Percentiles rank a stretch among this genome's conserved stretches.
Evolutionary conservation across 2,888 invertebrate species (phyloP).

Genomic region (Polydrusus tereticollis): DNA sequence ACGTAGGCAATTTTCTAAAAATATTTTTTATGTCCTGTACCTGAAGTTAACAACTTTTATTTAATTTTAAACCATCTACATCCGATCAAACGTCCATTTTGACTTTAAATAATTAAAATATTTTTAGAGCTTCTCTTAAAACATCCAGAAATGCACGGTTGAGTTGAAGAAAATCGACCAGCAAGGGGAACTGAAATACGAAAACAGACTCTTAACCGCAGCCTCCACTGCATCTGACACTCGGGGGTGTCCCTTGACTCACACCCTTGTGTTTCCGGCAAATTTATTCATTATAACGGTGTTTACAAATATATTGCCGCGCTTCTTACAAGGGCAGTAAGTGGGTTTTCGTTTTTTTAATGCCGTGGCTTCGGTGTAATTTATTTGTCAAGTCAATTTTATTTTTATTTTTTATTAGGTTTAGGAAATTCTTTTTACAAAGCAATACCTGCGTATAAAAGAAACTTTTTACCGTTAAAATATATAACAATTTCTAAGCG

Average conservation of each 20-base stretch:
- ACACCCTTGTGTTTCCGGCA: conserved; percentile 27
- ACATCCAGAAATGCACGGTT: neutral
- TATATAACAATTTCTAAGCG: neutral
- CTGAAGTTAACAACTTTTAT: too few species aligned
- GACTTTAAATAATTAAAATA: too few species aligned
- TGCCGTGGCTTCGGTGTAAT: neutral
- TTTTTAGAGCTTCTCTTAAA: too few species aligned
- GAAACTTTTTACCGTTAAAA: too few species aligned
- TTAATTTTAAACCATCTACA: too few species aligned
- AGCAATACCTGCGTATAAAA: too few species aligned
- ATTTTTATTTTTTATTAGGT: too few species aligned
- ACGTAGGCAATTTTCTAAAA: too few species aligned
- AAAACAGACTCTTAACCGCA: conserved; percentile 14
- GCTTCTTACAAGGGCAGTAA: conserved; percentile 13
- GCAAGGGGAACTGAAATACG: conserved; percentile 2
- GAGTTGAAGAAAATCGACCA: neutral
- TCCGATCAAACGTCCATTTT: too few species aligned
- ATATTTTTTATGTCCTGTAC: too few species aligned
- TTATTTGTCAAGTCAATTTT: too few species aligned
- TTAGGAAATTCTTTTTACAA: too few species aligned
- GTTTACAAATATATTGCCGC: conserved; percentile 40
- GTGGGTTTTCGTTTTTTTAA: conserved; percentile 25
- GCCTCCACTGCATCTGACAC: conserved; percentile 36
- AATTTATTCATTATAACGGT: conserved; percentile 38
- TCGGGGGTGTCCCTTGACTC: conserved; percentile 36